Evolutionary conservation across 1,140 invertebrate genomes (phyloP).

Genomic region (Mizuhopecten yessoensis): DNA sequence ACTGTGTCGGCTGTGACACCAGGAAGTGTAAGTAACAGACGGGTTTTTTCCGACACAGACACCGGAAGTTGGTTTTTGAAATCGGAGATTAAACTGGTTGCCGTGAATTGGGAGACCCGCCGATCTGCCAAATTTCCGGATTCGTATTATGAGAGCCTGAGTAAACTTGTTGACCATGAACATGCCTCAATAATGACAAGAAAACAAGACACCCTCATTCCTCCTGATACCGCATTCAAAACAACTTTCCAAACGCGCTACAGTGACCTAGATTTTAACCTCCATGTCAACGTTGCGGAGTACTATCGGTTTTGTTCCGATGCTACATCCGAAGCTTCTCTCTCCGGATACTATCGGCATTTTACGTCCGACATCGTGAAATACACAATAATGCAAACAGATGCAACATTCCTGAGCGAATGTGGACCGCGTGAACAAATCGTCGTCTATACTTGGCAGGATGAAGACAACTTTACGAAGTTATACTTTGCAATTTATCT

Average conservation of each 20-base stretch:
- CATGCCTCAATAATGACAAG: not conserved
- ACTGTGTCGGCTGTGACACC: not conserved
- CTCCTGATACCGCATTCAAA: not conserved
- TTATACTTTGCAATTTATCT: not conserved
- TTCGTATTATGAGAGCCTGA: not conserved
- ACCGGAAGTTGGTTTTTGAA: not conserved
- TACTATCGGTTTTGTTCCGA: not conserved
- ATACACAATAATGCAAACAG: not conserved
- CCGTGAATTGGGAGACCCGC: not conserved
- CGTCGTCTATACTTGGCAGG: not conserved
- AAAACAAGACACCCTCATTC: not conserved
- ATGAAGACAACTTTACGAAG: not conserved
- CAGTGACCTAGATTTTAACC: not conserved
- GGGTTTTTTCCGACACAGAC: not conserved
- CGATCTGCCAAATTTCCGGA: not conserved
- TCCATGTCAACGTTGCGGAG: not conserved
- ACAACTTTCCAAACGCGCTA: not conserved
- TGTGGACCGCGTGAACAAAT: not conserved
- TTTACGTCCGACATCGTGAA: not conserved
- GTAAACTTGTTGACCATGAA: not conserved
- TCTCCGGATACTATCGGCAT: not conserved
- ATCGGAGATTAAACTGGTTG: not conserved
- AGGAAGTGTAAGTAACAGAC: not conserved
- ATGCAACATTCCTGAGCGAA: not conserved
- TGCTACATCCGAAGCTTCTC: not conserved